Conservation (phyloP, 2,888 invertebrate species). For the Poecilobothrus nobilitatus region DNA sequence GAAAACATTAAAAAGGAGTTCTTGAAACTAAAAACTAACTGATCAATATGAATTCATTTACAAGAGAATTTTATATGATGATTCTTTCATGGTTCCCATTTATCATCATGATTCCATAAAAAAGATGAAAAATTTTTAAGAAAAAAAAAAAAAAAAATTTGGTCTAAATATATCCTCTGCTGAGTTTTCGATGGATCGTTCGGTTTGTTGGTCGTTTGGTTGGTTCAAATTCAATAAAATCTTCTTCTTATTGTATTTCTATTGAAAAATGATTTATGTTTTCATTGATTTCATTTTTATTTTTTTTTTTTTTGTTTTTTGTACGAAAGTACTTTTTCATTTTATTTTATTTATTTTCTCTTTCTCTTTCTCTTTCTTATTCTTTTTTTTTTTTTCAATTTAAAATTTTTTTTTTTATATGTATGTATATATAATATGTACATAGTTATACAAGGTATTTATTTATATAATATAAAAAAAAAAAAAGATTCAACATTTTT, state of each 20-base stretch:
- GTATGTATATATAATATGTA: no score
- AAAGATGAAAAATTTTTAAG: no score
- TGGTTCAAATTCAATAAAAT: neutral
- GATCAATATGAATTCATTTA: no score
- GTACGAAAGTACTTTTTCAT: neutral
- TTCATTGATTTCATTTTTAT: neutral
- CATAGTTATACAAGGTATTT: neutral
- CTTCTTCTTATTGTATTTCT: neutral
- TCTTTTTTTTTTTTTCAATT: neutral
- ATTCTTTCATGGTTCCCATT: no score
- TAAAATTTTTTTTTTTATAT: no score
- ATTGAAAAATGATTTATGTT: slow-evolving; percentile 2
- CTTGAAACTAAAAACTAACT: no score
- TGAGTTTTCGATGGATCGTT: no score
- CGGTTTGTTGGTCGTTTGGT: neutral
- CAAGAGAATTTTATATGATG: no score
- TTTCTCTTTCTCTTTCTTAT: neutral
- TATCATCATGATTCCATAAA: no score
- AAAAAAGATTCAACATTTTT: neutral
- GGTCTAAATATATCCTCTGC: no score
- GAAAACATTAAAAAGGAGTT: no score
- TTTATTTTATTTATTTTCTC: neutral
- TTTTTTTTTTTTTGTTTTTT: neutral
- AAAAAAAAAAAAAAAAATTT: no score
- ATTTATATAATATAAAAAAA: neutral